Evolutionary conservation across 2,797 vertebrate genomes (phyloP).

Genomic region (Argentina silus): DNA sequence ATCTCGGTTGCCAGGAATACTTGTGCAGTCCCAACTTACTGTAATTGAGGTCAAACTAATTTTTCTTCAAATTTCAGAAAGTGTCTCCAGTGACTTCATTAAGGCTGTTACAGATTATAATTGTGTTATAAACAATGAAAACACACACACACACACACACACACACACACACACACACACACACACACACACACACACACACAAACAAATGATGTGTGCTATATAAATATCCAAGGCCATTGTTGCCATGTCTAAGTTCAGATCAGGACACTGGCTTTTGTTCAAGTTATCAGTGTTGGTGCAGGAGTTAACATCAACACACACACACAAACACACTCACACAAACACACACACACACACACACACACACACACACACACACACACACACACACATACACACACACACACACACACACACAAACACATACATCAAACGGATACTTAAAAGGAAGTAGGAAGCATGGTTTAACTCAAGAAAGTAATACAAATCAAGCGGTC

Average conservation of each 20-base stretch:
- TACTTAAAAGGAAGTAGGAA: constrained; percentile 3
- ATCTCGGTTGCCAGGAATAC: too few relatives aligned
- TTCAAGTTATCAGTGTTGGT: constrained; percentile 11
- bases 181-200: neutral
- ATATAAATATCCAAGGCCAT: neutral
- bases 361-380: neutral
- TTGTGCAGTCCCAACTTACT: neutral
- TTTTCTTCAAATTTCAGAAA: too few relatives aligned
- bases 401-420: too few relatives aligned
- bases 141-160: neutral
- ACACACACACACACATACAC: too few relatives aligned
- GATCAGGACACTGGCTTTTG: constrained; percentile 5
- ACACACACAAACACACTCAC: constrained; percentile 2
- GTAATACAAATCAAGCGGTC: neutral
- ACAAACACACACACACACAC: neutral
- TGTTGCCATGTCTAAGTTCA: neutral
- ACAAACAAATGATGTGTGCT: neutral
- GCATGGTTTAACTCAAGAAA: neutral
- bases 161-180: constrained; percentile 1
- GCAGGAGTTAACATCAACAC: neutral
- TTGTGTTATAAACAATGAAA: too few relatives aligned
- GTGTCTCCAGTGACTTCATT: too few relatives aligned
- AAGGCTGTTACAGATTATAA: too few relatives aligned
- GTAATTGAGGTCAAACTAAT: neutral
- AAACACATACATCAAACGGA: constrained; percentile 1